phyloP scores from a whole-genome alignment of 2,113 vertebrate genomes.

The Mixornis gularis region DNA sequence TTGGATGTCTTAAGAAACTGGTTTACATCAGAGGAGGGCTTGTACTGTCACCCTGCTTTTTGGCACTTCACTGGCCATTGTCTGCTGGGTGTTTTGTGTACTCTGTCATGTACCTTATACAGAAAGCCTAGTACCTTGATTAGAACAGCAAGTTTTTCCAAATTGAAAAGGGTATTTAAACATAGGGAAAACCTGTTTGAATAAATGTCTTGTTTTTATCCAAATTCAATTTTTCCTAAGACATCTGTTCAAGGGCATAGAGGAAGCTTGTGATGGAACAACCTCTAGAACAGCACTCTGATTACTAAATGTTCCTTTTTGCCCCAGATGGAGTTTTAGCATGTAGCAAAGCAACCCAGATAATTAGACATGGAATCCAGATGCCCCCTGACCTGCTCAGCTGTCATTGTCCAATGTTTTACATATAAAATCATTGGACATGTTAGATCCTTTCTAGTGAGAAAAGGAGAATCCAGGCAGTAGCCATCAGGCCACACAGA shows the following conservation, averaged over 20 bases:
- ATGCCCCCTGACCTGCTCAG: background rate
- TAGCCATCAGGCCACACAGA: background rate
- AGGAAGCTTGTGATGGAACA: background rate
- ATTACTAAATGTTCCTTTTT: background rate
- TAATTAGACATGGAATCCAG: background rate
- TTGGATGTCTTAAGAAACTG: background rate
- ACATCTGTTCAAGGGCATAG: background rate
- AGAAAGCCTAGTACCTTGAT: background rate
- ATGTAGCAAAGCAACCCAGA: background rate
- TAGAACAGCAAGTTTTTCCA: background rate
- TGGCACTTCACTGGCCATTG: background rate
- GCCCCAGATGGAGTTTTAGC: background rate
- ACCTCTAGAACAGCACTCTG: background rate
- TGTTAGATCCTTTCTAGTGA: background rate
- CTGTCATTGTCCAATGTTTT: background rate
- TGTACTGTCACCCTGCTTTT: background rate
- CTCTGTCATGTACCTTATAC: background rate
- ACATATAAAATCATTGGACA: background rate
- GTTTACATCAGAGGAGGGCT: background rate
- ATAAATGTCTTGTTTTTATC: background rate
- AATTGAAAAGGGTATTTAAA: background rate
- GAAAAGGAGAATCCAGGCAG: background rate
- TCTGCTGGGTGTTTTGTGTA: background rate
- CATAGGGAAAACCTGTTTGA: background rate
- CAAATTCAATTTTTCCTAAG: background rate